Percentiles rank a stretch among this genome's conserved stretches.
These are phyloP conservation scores for Helicolenus hilgendorfi DNA, from an alignment of 2,797 vertebrate species.

Conservation along the genomic window DNA sequence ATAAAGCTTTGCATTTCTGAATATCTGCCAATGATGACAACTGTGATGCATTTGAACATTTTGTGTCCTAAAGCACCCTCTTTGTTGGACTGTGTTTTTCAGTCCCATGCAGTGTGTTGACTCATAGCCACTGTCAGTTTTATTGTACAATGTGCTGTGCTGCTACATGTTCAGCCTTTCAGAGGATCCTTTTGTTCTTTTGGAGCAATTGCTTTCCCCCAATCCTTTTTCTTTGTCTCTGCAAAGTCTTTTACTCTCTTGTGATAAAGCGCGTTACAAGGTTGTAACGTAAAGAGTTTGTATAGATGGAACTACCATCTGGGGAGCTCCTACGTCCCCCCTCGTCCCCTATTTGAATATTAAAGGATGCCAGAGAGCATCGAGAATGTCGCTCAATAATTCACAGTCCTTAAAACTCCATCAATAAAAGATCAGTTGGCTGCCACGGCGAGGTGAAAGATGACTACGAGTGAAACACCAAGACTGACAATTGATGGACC, in stretches of 20 bases:
- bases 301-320: neutral
- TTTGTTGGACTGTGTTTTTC: neutral
- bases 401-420: conserved; percentile 83
- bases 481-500: conserved; percentile 13
- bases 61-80: neutral
- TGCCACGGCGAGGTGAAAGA: conserved; percentile 33
- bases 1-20: conserved; percentile 3
- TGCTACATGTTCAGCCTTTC: neutral
- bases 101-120: neutral
- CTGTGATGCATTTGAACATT: neutral
- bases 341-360: conserved; percentile 55
- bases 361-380: conserved; percentile 58
- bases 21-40: neutral
- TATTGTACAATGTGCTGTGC: neutral
- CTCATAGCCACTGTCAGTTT: neutral
- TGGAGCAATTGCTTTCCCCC: neutral
- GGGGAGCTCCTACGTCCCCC: conserved; percentile 19
- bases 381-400: conserved; percentile 80
- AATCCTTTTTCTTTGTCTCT: neutral
- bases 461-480: conserved; percentile 26
- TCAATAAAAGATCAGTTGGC: conserved; percentile 85
- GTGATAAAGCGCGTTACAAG: neutral
- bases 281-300: conserved; percentile 17
- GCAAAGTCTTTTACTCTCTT: neutral
- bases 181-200: neutral